A percentile compares a stretch with the other conserved stretches of the same genome.
Evolutionary conservation across 1,140 invertebrate species (phyloP).

Genomic region (Chironomus striatipennis): DNA sequence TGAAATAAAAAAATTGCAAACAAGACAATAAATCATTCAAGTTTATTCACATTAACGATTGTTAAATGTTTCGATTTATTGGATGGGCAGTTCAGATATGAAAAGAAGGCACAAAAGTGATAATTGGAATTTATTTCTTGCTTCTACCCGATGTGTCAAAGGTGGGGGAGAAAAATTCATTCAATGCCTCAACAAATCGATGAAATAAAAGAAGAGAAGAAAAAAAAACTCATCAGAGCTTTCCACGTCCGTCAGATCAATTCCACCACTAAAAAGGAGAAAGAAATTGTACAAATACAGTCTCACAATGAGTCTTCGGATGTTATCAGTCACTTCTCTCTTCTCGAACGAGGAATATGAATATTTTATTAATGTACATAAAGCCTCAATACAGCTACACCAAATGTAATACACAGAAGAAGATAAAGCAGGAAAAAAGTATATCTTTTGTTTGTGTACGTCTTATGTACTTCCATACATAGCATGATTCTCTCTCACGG

Average conservation of each 20-base stretch:
- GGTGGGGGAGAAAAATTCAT: neutral
- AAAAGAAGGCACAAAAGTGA: too few species aligned
- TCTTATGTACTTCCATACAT: neutral
- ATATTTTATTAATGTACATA: neutral
- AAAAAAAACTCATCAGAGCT: neutral
- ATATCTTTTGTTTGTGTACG: neutral
- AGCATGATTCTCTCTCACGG: neutral
- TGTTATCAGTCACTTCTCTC: neutral
- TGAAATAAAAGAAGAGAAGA: neutral
- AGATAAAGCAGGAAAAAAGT: neutral
- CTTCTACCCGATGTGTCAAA: too few species aligned
- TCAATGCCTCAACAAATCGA: neutral
- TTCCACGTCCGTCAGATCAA: neutral
- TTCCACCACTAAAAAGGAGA: neutral
- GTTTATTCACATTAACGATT: neutral
- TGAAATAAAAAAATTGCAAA: too few species aligned
- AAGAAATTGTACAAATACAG: conserved; percentile 7
- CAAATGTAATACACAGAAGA: neutral
- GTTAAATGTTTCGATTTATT: too few species aligned
- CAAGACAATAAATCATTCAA: neutral
- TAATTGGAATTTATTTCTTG: too few species aligned
- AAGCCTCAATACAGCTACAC: neutral
- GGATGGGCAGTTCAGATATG: too few species aligned
- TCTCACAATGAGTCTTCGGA: neutral
- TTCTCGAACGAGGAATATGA: neutral